Evolutionary conservation across 2,888 invertebrate species (phyloP).

Genomic region (Synanthedon formicaeformis): DNA sequence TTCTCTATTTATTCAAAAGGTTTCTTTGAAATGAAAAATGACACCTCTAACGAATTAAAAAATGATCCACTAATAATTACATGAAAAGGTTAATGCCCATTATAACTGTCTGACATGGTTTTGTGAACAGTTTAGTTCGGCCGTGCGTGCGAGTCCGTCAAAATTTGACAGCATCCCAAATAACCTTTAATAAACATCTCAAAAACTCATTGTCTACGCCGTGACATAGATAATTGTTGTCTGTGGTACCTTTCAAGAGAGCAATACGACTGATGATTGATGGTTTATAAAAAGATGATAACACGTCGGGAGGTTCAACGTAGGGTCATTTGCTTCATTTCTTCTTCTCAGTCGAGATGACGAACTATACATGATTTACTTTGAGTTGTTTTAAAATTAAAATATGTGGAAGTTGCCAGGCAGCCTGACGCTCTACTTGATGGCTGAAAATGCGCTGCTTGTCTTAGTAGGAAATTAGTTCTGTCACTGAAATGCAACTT

Average conservation of each 20-base stretch:
- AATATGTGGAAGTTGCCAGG: no score
- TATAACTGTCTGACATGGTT: background rate
- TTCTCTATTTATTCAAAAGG: no score
- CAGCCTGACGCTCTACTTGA: background rate
- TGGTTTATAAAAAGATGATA: conserved; percentile 1
- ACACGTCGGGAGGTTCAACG: background rate
- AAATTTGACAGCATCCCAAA: background rate
- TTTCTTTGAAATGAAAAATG: background rate
- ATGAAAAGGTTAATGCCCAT: background rate
- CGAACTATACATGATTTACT: no score
- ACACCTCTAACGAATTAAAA: background rate
- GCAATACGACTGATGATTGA: conserved; percentile 1
- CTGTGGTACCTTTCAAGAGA: background rate
- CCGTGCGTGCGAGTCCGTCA: background rate
- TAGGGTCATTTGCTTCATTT: background rate
- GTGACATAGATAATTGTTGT: background rate
- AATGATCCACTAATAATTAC: background rate
- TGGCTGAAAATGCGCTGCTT: background rate
- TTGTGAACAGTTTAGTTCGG: background rate
- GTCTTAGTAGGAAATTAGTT: no score
- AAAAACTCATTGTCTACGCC: background rate
- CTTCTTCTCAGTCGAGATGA: no score
- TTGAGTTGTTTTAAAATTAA: no score
- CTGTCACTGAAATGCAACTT: no score
- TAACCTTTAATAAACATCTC: background rate